A percentile compares a stretch with the other conserved stretches of the same genome.
Conservation (phyloP, 1,140 invertebrate species). For the Plodia interpunctella region DNA sequence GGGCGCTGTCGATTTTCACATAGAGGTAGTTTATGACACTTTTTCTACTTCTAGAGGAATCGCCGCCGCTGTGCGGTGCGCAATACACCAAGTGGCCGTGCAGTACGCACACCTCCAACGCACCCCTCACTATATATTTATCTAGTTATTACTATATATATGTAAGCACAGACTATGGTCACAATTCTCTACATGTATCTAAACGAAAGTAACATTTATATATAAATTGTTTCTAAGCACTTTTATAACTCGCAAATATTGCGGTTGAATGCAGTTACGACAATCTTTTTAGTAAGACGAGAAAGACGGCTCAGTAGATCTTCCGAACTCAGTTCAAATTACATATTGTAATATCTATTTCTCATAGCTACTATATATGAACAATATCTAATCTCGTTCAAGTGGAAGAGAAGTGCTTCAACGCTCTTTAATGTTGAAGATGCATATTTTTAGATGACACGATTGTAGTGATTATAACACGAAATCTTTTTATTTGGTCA, state of each 20-base stretch:
- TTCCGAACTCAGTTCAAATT: conserved; percentile 39
- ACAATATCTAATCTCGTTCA: conserved; percentile 32
- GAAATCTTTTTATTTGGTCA: conserved; percentile 48
- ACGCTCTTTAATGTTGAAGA: conserved; percentile 52
- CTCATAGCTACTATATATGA: conserved; percentile 25
- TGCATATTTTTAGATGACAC: conserved; percentile 70
- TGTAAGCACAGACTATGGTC: conserved; percentile 44
- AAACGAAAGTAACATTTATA: conserved; percentile 22
- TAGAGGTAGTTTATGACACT: not conserved
- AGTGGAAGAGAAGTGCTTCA: conserved; percentile 33
- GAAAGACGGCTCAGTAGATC: conserved; percentile 33
- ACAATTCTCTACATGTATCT: conserved; percentile 39
- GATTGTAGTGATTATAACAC: conserved; percentile 59
- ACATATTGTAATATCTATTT: conserved; percentile 36
- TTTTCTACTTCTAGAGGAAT: not conserved
- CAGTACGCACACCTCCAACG: conserved; percentile 25
- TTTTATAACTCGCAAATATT: conserved; percentile 34
- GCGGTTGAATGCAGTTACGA: conserved; percentile 26
- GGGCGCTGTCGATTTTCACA: not conserved
- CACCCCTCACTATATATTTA: conserved; percentile 39
- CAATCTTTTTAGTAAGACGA: conserved; percentile 23
- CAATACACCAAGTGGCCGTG: conserved; percentile 16
- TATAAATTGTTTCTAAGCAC: conserved; percentile 37
- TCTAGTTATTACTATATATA: conserved; percentile 36
- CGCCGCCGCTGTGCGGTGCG: not conserved